These are phyloP conservation scores for Schizotus pectinicornis DNA, from an alignment of 2,888 invertebrate species.

Conservation along the genomic window DNA sequence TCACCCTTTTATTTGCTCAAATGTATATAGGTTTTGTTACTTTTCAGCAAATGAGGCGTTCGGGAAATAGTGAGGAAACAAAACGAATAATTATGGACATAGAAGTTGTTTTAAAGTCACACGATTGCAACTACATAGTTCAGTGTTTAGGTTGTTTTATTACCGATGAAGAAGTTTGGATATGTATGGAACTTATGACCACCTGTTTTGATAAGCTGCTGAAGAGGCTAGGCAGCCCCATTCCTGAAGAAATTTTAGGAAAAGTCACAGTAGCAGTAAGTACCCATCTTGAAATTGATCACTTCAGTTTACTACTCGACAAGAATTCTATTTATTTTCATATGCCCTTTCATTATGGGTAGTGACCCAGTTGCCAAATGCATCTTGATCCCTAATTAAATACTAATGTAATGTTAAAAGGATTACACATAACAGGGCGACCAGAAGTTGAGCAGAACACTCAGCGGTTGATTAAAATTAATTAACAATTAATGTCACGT, in stretches of 20 bases:
- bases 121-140: slow-evolving; percentile 96
- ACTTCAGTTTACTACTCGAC: no score
- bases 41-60: slow-evolving; percentile 91
- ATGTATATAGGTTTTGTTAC: slow-evolving; percentile 1
- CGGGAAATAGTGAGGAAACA: slow-evolving; percentile 95
- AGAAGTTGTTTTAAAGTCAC: slow-evolving; percentile 96
- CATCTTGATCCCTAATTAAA: no score
- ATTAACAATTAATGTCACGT: no score
- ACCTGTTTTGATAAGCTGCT: slow-evolving; percentile 98
- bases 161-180: slow-evolving; percentile 97
- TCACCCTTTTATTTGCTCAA: not conserved
- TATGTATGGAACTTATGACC: slow-evolving; percentile 99
- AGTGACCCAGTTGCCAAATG: no score
- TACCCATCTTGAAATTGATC: slow-evolving; percentile 39
- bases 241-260: slow-evolving; percentile 95
- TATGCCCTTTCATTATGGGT: no score
- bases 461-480: no score
- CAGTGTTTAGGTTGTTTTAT: slow-evolving; percentile 98
- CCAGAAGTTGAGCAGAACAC: no score
- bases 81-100: slow-evolving; percentile 99
- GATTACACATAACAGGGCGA: no score
- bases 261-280: slow-evolving; percentile 96
- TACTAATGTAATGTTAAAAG: no score
- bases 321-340: no score
- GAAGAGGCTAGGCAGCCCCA: slow-evolving; percentile 82